phyloP scores from a whole-genome alignment of 2,797 vertebrate genomes.

The Cynopterus sphinx region DNA sequence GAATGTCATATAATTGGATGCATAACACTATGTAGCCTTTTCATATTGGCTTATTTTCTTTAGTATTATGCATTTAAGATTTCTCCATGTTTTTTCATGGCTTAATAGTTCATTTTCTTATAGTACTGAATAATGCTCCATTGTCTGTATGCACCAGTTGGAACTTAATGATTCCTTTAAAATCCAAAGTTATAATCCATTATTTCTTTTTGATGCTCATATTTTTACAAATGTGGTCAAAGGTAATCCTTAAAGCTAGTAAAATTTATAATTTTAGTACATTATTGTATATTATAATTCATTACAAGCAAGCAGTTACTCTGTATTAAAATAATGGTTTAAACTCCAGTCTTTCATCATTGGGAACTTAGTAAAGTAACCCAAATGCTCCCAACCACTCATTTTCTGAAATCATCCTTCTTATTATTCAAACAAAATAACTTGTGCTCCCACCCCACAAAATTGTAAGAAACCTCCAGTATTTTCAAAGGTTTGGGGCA shows the following conservation, averaged over 20 bases:
- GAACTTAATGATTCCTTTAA: neutral
- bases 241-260: neutral
- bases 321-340: neutral
- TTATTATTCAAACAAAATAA: slow-evolving; percentile 25
- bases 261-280: neutral
- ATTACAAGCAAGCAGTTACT: neutral
- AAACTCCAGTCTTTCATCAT: neutral
- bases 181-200: neutral
- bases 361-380: neutral
- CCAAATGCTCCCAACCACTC: neutral
- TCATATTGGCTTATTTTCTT: neutral
- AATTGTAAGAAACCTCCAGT: neutral
- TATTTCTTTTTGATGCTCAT: neutral
- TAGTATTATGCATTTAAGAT: neutral
- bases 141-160: neutral
- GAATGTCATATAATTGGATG: neutral
- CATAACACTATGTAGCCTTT: neutral
- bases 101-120: neutral
- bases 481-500: neutral
- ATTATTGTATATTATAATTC: neutral
- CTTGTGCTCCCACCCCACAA: neutral
- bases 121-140: neutral
- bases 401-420: neutral
- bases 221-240: neutral
- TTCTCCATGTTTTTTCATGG: neutral